Conservation (phyloP, 1,140 invertebrate genomes). For the Philotrypesis tridentata region DNA sequence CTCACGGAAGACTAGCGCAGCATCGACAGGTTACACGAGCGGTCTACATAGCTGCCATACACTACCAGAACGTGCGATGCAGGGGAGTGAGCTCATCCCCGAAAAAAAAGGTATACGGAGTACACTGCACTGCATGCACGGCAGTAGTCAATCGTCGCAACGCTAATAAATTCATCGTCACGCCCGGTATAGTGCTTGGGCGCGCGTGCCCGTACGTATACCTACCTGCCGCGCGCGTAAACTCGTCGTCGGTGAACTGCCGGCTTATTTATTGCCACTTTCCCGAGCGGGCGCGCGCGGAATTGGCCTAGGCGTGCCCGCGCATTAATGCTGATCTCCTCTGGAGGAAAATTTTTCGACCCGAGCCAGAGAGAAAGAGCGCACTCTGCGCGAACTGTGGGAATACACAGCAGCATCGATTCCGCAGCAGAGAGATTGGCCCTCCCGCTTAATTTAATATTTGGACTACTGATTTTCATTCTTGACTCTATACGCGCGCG, state of each 20-base stretch:
- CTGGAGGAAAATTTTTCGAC: neutral
- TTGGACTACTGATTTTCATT: conserved; percentile 30
- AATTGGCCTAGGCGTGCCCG: conserved; percentile 8
- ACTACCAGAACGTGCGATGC: too few relatives aligned
- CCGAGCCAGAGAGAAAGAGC: neutral
- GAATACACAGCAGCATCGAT: neutral
- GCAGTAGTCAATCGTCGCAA: neutral
- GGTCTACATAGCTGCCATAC: too few relatives aligned
- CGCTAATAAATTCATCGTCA: conserved; percentile 18
- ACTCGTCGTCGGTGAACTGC: neutral
- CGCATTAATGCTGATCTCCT: conserved; percentile 22
- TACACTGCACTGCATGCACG: too few relatives aligned
- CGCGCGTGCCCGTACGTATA: neutral
- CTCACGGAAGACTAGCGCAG: too few relatives aligned
- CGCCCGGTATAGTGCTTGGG: neutral
- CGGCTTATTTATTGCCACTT: conserved; percentile 25
- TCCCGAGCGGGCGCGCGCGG: neutral
- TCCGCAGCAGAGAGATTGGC: too few relatives aligned
- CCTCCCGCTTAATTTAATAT: conserved; percentile 25
- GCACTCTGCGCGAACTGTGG: too few relatives aligned
- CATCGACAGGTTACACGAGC: too few relatives aligned
- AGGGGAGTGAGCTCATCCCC: neutral
- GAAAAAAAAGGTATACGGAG: neutral
- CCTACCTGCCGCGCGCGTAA: neutral
- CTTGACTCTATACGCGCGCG: neutral